Conservation (phyloP, 2,888 invertebrate genomes). For the Pseudococcus longispinus region DNA sequence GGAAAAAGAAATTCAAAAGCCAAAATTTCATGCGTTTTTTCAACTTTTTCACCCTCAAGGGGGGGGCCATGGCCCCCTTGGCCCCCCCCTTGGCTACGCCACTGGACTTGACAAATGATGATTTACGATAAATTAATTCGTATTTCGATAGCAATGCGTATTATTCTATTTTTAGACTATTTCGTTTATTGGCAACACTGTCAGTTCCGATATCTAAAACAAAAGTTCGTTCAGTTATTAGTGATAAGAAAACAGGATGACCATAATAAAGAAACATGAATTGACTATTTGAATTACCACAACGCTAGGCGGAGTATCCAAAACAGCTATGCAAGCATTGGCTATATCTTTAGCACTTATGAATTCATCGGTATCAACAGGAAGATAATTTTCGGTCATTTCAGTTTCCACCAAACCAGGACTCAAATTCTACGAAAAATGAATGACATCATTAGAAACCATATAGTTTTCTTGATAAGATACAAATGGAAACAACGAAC, state of each 20-base stretch:
- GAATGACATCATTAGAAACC: not conserved
- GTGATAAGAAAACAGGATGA: not conserved
- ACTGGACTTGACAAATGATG: too few species aligned
- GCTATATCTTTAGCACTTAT: not conserved
- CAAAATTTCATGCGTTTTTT: too few species aligned
- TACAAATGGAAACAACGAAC: not conserved
- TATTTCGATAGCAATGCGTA: not conserved
- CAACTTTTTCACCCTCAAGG: too few species aligned
- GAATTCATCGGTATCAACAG: not conserved
- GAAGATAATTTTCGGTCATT: not conserved
- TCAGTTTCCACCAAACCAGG: not conserved
- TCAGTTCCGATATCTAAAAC: conserved; percentile 7
- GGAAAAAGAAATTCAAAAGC: too few species aligned
- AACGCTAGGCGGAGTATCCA: not conserved
- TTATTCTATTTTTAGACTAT: not conserved
- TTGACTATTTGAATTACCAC: not conserved
- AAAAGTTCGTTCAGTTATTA: not conserved
- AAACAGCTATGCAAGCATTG: not conserved
- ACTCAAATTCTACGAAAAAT: not conserved
- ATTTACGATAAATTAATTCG: not conserved
- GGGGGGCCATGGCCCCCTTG: too few species aligned
- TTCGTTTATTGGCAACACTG: conserved; percentile 1
- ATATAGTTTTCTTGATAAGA: not conserved
- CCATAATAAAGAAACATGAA: not conserved
- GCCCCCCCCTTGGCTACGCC: too few species aligned